These are phyloP conservation scores for Drosophila ficusphila DNA, from an alignment of 1,140 invertebrate species.

Conservation along the genomic window DNA sequence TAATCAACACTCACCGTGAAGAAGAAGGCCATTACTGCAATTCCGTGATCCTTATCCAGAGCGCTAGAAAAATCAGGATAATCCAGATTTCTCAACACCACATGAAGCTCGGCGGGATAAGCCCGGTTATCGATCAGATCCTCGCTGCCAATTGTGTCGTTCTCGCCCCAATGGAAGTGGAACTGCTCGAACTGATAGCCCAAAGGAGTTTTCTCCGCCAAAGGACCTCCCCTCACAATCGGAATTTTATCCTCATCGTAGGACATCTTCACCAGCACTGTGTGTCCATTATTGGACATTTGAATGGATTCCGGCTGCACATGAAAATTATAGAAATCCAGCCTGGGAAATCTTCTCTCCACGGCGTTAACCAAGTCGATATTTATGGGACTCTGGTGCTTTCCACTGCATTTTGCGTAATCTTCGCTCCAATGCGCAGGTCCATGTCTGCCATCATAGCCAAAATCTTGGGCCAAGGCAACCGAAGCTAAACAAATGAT, in stretches of 20 bases:
- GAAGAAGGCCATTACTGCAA: constrained; percentile 94
- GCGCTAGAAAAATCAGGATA: constrained; percentile 88
- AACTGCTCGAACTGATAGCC: constrained; percentile 91
- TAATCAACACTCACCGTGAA: constrained; percentile 87
- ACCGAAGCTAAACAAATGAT: constrained; percentile 7
- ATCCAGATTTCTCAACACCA: constrained; percentile 92
- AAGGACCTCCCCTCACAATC: constrained; percentile 88
- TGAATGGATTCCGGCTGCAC: constrained; percentile 85
- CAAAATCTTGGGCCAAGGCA: constrained; percentile 51
- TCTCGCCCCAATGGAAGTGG: constrained; percentile 92
- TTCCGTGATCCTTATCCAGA: constrained; percentile 88
- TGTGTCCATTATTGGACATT: constrained; percentile 91
- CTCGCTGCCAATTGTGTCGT: constrained; percentile 93
- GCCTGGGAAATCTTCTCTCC: constrained; percentile 83
- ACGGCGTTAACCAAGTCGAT: constrained; percentile 89
- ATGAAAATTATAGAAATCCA: constrained; percentile 87
- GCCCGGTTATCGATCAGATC: constrained; percentile 91
- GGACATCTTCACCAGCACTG: constrained; percentile 87
- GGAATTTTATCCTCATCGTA: constrained; percentile 84
- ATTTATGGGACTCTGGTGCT: constrained; percentile 93
- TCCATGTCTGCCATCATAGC: constrained; percentile 85
- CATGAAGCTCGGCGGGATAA: constrained; percentile 92
- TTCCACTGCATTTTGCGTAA: constrained; percentile 89
- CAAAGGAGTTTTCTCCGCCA: constrained; percentile 66
- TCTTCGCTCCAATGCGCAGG: constrained; percentile 89